Evolutionary conservation across 2,113 vertebrate species (phyloP).

Genomic region (Takifugu bimaculatus): DNA sequence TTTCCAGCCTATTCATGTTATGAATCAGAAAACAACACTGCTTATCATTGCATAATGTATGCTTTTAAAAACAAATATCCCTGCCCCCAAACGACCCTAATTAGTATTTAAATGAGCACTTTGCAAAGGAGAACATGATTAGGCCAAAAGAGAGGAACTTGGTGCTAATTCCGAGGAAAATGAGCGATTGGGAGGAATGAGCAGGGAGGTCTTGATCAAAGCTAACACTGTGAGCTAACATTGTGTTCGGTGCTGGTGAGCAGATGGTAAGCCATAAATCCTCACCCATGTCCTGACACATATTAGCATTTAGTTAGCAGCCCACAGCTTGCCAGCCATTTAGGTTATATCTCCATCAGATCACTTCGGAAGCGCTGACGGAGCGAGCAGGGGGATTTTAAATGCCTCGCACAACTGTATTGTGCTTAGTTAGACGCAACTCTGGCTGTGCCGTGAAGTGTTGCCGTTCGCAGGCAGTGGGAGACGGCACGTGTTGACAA

Average conservation of each 20-base stretch:
- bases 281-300: conserved; percentile 73
- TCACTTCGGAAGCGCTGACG: conserved; percentile 77
- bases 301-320: conserved; percentile 81
- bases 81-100: conserved; percentile 28
- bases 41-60: conserved; percentile 54
- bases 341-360: conserved; percentile 80
- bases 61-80: conserved; percentile 53
- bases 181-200: conserved; percentile 76
- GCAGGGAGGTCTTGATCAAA: conserved; percentile 77
- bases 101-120: conserved; percentile 58
- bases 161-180: conserved; percentile 67
- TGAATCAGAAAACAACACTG: conserved; percentile 48
- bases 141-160: conserved; percentile 50
- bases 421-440: conserved; percentile 44
- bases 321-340: conserved; percentile 79
- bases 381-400: conserved; percentile 62
- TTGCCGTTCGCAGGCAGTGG: conserved; percentile 36
- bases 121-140: conserved; percentile 53
- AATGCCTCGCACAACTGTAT: conserved; percentile 50
- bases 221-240: conserved; percentile 79
- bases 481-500: conserved; percentile 60
- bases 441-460: conserved; percentile 57
- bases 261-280: conserved; percentile 81
- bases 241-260: conserved; percentile 77
- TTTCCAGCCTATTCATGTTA: conserved; percentile 28